phyloP scores from a whole-genome alignment of 2,797 vertebrate species.

The Lepidocolaptes lacrymiger region DNA sequence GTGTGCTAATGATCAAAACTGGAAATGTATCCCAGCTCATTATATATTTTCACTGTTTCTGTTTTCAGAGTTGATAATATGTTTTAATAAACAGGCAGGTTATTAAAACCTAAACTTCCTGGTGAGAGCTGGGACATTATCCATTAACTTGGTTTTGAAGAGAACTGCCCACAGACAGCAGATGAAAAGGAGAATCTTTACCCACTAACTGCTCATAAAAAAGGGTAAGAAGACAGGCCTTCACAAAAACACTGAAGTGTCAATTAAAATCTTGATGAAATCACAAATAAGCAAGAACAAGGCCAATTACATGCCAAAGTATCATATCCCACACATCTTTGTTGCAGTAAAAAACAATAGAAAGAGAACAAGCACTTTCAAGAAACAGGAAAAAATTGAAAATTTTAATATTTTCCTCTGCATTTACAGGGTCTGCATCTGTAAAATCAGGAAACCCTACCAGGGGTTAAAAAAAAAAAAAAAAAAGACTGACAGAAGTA shows the following conservation, averaged over 20 bases:
- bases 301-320: not conserved
- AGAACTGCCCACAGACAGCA: not conserved
- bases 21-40: not conserved
- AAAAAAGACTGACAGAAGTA: constrained; percentile 63
- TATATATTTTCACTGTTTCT: not conserved
- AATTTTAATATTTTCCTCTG: constrained; percentile 58
- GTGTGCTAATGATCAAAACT: not conserved
- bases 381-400: not conserved
- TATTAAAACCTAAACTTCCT: not conserved
- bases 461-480: not conserved
- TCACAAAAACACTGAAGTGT: not conserved
- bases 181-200: not conserved
- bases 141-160: not conserved
- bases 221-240: not conserved
- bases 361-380: constrained; percentile 11
- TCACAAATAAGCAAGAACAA: not conserved
- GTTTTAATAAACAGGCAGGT: not conserved
- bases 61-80: not conserved
- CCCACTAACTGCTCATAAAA: not conserved
- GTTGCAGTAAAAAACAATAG: not conserved
- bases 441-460: constrained; percentile 59
- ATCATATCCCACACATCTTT: not conserved
- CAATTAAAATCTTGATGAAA: not conserved
- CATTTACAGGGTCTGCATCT: constrained; percentile 35
- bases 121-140: not conserved